These are phyloP conservation scores for Procavia capensis DNA, from an alignment of 2,113 vertebrate species.

Conservation along the genomic window DNA sequence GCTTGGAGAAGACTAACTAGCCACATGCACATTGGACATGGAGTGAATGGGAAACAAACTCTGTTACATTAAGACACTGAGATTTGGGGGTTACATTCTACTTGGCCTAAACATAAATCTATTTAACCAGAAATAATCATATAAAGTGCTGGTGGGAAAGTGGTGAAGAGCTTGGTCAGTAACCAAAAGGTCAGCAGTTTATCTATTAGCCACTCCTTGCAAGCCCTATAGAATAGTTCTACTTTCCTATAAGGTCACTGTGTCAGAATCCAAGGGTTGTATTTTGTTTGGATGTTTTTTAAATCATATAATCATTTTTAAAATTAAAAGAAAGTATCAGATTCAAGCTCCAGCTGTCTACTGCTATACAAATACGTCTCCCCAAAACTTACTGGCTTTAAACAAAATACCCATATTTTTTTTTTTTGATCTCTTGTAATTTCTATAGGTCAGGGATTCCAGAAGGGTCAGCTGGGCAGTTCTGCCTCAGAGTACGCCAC, in stretches of 20 bases:
- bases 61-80: not conserved
- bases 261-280: no score
- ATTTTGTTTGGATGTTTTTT: no score
- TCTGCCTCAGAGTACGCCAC: not conserved
- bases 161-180: no score
- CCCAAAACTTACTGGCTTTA: not conserved
- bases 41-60: not conserved
- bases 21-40: not conserved
- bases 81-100: not conserved
- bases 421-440: not conserved
- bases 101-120: not conserved
- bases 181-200: no score
- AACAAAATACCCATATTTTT: no score
- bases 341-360: not conserved
- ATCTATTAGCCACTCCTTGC: no score
- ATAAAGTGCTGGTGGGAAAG: no score
- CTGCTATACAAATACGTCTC: not conserved
- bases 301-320: not conserved
- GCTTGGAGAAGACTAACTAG: not conserved
- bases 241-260: no score
- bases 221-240: no score
- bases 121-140: slow-evolving; percentile 7
- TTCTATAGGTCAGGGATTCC: not conserved
- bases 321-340: not conserved
- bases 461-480: not conserved